phyloP scores from a whole-genome alignment of 2,113 vertebrate genomes.

The Thamnaconus septentrionalis region DNA sequence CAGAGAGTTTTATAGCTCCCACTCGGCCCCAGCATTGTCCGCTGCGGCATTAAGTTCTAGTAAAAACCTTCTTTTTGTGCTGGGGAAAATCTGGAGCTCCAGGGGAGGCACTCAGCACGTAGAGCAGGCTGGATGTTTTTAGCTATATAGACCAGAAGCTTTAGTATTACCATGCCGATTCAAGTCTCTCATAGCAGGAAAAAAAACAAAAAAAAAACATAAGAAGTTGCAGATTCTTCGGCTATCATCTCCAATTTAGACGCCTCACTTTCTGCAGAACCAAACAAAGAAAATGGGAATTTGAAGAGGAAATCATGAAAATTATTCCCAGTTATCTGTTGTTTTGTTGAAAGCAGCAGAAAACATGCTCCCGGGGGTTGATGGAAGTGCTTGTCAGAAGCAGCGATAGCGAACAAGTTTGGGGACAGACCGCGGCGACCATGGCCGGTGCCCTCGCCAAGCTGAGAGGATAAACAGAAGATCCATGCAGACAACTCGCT shows the following conservation, averaged over 20 bases:
- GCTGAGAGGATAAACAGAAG: constrained; percentile 52
- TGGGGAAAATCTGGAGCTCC: neutral
- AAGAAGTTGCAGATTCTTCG: too few relatives aligned
- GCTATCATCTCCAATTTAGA: neutral
- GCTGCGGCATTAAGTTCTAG: neutral
- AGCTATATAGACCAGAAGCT: neutral
- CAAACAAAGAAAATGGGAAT: neutral
- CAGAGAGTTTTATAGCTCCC: neutral
- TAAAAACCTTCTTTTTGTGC: neutral
- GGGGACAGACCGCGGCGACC: constrained; percentile 30
- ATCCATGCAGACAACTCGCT: constrained; percentile 57
- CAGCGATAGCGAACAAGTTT: constrained; percentile 3
- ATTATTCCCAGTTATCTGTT: too few relatives aligned
- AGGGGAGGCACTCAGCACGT: neutral
- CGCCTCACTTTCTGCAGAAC: neutral
- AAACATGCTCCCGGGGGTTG: too few relatives aligned
- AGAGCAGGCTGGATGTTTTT: neutral
- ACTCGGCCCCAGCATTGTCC: neutral
- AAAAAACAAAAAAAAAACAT: too few relatives aligned
- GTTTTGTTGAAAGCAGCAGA: too few relatives aligned
- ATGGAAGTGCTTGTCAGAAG: too few relatives aligned
- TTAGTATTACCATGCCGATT: too few relatives aligned
- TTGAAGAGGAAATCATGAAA: too few relatives aligned
- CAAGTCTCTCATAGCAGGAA: too few relatives aligned
- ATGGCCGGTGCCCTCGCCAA: constrained; percentile 14